These are phyloP conservation scores for Steinernema carpocapsae DNA, from an alignment of 2,888 invertebrate species.

Conservation along the genomic window DNA sequence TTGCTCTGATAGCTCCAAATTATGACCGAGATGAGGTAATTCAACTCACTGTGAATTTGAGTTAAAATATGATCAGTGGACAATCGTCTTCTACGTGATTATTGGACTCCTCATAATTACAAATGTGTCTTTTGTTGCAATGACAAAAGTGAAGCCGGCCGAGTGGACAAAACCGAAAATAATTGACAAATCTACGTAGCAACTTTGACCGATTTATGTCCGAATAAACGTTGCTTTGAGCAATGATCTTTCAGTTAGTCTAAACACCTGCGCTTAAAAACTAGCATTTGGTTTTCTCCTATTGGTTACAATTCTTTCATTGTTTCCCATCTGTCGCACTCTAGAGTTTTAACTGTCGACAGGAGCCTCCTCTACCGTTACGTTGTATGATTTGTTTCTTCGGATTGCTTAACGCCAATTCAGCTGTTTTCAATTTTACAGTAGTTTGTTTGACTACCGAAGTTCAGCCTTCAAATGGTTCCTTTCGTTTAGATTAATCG, in stretches of 20 bases:
- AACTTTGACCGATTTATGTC: no score
- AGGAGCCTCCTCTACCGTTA: not conserved
- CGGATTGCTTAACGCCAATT: not conserved
- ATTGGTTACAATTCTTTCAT: no score
- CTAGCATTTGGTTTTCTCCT: no score
- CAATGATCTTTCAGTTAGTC: no score
- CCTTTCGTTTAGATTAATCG: not conserved
- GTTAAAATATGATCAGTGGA: not conserved
- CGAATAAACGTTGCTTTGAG: no score
- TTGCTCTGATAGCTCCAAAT: not conserved
- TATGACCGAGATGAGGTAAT: not conserved
- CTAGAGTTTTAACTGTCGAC: no score
- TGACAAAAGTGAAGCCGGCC: slow-evolving; percentile 22
- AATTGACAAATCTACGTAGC: no score
- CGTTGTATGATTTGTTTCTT: not conserved
- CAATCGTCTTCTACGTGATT: not conserved
- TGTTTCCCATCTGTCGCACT: no score
- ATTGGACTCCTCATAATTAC: not conserved
- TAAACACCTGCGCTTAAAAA: no score
- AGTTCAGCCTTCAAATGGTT: no score
- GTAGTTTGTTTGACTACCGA: not conserved
- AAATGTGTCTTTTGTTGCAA: not conserved
- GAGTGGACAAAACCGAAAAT: not conserved
- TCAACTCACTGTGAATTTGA: not conserved
- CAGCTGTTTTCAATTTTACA: not conserved